Evolutionary conservation across 2,113 vertebrate genomes (phyloP), one percentile per base, ranked within the genome.

Genomic region (Hyaena hyaena): DNA sequence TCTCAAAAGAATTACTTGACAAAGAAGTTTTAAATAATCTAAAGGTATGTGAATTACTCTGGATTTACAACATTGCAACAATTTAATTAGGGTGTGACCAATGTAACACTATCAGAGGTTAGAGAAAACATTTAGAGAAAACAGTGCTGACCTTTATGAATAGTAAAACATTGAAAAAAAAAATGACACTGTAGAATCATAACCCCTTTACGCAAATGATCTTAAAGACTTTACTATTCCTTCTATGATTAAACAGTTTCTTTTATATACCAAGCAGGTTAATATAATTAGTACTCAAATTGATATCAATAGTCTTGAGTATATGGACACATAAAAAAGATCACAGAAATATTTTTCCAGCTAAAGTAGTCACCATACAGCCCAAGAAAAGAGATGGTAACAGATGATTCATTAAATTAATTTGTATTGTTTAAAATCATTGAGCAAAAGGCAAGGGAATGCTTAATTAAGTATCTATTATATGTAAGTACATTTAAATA

Each of bases 21-120:
- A 95, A 73, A 83, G 14, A 95, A 65, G 9, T 76, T 95, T 96
- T 73, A 96, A 96, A 74, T 85, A 76, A 86, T 96, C 58, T 79
- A 91, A 73, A 73, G 48, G 10, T 50, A 43, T 28, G 33, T 63
- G 12, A 9, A 66, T 92, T 82, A 55, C 88, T 6, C 7, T 93
- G 45, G 12, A 79, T 55, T 35, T 84, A 77, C 23, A 74, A 31
- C 6, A 93, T 55, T 24, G 43, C 17, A 84, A 3, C 79, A 45
- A 74, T 88, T 98, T 26, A 65, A 14, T 85, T 83, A 74, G 31
- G 8, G 50, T 77, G 15, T 94, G 28, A 84, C 80, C 92, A 79
- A 71, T 68, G 1, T 71, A 93, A 86, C 2, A 81, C 24, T 7
- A 0, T 77, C 74, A 39, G 16, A 79, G 7, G 2, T 35, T 35